phyloP scores from a whole-genome alignment of 1,140 invertebrate species.

The Homalodisca vitripennis region DNA sequence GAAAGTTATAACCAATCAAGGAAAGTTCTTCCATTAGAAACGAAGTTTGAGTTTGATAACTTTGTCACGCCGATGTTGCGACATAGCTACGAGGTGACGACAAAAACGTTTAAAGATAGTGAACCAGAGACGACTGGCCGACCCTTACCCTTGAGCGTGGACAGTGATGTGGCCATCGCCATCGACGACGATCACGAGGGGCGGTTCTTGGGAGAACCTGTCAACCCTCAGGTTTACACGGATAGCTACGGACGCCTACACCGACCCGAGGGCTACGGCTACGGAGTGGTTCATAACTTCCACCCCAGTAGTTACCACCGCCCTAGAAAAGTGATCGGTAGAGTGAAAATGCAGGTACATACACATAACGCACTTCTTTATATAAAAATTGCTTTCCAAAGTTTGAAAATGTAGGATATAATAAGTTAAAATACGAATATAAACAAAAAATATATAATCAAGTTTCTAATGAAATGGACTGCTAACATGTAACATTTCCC shows the following conservation, averaged over 20 bases:
- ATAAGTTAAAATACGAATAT: too few species aligned
- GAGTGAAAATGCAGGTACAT: conserved; percentile 3
- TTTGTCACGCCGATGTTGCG: neutral
- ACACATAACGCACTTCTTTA: too few species aligned
- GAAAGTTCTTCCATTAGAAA: too few species aligned
- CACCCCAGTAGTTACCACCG: neutral
- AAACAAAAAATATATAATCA: too few species aligned
- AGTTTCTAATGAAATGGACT: too few species aligned
- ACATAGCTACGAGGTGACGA: neutral
- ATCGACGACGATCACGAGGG: neutral
- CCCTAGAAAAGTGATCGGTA: neutral
- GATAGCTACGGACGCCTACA: neutral
- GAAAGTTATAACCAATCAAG: too few species aligned
- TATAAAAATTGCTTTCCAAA: too few species aligned
- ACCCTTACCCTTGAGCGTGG: neutral
- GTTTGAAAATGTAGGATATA: too few species aligned
- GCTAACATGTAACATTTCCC: too few species aligned
- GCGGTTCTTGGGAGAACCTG: neutral
- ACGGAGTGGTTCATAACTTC: neutral
- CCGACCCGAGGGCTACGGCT: neutral
- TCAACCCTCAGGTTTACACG: neutral
- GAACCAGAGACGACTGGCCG: neutral
- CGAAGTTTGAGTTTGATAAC: neutral
- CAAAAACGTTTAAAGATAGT: neutral
- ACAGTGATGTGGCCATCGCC: neutral